Conservation (phyloP, 2,113 vertebrate genomes). For the Bolborhynchus lineola region DNA sequence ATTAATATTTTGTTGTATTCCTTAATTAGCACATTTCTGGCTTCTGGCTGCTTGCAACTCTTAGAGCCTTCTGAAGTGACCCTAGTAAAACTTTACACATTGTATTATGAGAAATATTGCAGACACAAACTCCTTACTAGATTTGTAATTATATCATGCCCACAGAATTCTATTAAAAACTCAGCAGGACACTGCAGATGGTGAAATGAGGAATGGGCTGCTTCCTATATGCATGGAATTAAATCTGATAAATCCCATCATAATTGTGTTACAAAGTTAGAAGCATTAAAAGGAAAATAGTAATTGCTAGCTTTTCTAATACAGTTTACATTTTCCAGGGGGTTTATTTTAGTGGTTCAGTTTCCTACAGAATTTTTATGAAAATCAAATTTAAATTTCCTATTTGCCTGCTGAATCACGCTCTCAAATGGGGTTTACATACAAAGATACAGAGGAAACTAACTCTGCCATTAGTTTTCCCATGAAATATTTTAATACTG, state of each 20-base stretch:
- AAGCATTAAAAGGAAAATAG: conserved; percentile 40
- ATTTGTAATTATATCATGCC: conserved; percentile 33
- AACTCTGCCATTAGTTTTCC: neutral
- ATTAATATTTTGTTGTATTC: conserved; percentile 51
- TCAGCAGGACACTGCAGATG: neutral
- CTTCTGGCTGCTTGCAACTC: conserved; percentile 27
- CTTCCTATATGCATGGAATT: neutral
- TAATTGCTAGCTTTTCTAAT: conserved; percentile 25
- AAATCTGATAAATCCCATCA: conserved; percentile 34
- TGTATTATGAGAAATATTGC: neutral
- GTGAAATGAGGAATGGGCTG: conserved; percentile 33
- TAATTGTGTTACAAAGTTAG: neutral
- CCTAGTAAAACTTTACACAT: conserved; percentile 27
- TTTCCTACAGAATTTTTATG: neutral
- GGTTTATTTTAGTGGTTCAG: conserved; percentile 37
- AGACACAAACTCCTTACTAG: neutral
- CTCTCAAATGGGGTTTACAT: neutral
- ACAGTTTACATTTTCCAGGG: neutral
- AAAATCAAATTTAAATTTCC: neutral
- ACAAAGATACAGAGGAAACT: conserved; percentile 28
- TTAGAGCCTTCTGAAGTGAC: conserved; percentile 18
- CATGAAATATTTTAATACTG: neutral
- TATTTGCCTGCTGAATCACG: neutral
- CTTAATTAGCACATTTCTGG: conserved; percentile 50
- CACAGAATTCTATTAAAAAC: conserved; percentile 48